Percentiles rank a stretch among this genome's conserved stretches.
phyloP scores from a whole-genome alignment of 2,888 invertebrate species.

The Amblyteles armatorius region DNA sequence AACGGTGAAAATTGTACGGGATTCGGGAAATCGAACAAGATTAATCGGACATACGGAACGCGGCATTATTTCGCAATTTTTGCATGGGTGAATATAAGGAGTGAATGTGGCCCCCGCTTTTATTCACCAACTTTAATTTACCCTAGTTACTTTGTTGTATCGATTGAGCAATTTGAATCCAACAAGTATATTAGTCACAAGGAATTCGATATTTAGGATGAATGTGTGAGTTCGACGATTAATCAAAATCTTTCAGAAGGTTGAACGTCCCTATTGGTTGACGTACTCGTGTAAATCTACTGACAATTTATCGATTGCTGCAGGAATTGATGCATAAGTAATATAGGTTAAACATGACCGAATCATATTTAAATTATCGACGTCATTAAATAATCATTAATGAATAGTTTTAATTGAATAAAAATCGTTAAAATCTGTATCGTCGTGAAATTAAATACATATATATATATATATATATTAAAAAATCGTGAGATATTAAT shows the following conservation, averaged over 20 bases:
- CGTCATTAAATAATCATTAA: neutral
- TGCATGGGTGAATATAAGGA: neutral
- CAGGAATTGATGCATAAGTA: neutral
- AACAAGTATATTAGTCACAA: neutral
- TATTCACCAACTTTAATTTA: neutral
- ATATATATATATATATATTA: conserved; percentile 3
- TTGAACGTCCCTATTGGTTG: neutral
- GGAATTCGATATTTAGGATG: neutral
- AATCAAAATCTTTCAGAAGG: neutral
- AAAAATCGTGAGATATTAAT: conserved; percentile 73
- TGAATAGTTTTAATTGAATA: neutral
- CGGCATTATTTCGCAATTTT: neutral
- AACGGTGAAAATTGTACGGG: conserved; percentile 15
- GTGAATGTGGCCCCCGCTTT: neutral
- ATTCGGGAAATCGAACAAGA: neutral
- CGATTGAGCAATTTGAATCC: neutral
- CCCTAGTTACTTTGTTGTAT: neutral
- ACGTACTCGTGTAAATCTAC: neutral
- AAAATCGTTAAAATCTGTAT: neutral
- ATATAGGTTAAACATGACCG: neutral
- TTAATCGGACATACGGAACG: neutral
- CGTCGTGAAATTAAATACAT: conserved; percentile 35
- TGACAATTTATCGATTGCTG: neutral
- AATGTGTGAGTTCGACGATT: neutral
- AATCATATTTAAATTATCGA: neutral